These are phyloP conservation scores for Globodera rostochiensis DNA, from an alignment of 1,140 invertebrate genomes.

Conservation along the genomic window DNA sequence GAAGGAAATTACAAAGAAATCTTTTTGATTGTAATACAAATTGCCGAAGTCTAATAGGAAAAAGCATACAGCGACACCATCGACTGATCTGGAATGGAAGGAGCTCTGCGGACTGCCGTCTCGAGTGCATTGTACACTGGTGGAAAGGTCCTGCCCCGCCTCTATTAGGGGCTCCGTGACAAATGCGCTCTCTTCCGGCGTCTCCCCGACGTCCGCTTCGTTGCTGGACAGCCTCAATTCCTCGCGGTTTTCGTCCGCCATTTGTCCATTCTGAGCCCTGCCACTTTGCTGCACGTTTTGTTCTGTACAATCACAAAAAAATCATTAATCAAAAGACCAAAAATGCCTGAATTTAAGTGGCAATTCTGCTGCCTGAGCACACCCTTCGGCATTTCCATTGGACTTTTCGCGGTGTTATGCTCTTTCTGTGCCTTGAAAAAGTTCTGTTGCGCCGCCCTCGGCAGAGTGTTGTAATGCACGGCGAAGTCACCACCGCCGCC, in stretches of 20 bases:
- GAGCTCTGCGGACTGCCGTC: conserved; percentile 15
- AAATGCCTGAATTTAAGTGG: neutral
- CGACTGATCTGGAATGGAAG: neutral
- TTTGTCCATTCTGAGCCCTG: neutral
- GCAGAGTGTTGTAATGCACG: conserved; percentile 1
- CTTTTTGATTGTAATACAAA: neutral
- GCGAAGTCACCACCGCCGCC: neutral
- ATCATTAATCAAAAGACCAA: neutral
- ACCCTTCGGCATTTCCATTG: neutral
- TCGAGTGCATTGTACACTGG: conserved; percentile 25
- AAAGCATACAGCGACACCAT: neutral
- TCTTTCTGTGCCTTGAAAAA: neutral
- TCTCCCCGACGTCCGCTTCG: neutral
- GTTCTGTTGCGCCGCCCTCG: neutral
- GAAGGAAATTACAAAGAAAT: no score
- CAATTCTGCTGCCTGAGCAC: conserved; percentile 6
- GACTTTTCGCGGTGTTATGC: neutral
- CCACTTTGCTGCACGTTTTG: neutral
- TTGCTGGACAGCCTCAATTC: neutral
- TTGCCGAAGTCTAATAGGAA: neutral
- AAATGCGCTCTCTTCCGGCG: conserved; percentile 8
- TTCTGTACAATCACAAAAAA: neutral
- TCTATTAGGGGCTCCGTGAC: neutral
- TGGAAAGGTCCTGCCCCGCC: conserved; percentile 4
- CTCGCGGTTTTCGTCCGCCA: neutral